Evolutionary conservation across 2,888 invertebrate genomes (phyloP).

Genomic region (Tholera decimalis): DNA sequence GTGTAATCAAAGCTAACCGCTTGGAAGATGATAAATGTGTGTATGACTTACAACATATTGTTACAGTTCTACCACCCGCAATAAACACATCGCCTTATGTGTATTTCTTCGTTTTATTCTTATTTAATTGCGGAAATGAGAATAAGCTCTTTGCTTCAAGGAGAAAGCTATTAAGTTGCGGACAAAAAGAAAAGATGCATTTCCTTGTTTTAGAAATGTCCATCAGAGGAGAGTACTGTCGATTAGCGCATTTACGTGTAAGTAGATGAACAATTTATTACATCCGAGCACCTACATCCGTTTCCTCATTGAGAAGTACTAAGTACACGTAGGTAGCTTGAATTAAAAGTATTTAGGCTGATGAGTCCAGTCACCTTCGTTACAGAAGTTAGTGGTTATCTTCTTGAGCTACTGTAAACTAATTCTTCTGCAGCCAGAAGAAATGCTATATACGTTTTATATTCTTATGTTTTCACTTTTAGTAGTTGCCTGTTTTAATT

Average conservation of each 20-base stretch:
- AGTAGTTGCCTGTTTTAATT: no score
- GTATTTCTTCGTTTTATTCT: constrained; percentile 38
- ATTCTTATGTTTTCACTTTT: no score
- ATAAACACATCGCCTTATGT: constrained; percentile 24
- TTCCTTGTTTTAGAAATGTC: constrained; percentile 77
- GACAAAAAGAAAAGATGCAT: constrained; percentile 71
- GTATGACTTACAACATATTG: constrained; percentile 12
- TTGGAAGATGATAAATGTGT: constrained; percentile 15
- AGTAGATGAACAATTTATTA: constrained; percentile 35
- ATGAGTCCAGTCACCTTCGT: background rate
- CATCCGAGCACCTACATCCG: constrained; percentile 43
- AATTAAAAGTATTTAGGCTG: constrained; percentile 4
- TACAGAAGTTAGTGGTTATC: no score
- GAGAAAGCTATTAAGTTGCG: constrained; percentile 70
- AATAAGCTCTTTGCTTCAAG: constrained; percentile 56
- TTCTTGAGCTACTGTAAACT: background rate
- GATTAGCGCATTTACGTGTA: constrained; percentile 47
- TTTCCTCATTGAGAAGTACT: constrained; percentile 35
- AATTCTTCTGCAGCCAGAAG: no score
- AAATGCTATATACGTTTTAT: no score
- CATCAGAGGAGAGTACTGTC: constrained; percentile 66
- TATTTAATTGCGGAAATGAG: constrained; percentile 73
- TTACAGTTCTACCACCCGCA: constrained; percentile 17
- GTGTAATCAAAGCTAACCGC: constrained; percentile 2
- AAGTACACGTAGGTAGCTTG: background rate